Evolutionary conservation across 2,797 vertebrate species (phyloP).

Genomic region (Pipistrellus kuhlii): DNA sequence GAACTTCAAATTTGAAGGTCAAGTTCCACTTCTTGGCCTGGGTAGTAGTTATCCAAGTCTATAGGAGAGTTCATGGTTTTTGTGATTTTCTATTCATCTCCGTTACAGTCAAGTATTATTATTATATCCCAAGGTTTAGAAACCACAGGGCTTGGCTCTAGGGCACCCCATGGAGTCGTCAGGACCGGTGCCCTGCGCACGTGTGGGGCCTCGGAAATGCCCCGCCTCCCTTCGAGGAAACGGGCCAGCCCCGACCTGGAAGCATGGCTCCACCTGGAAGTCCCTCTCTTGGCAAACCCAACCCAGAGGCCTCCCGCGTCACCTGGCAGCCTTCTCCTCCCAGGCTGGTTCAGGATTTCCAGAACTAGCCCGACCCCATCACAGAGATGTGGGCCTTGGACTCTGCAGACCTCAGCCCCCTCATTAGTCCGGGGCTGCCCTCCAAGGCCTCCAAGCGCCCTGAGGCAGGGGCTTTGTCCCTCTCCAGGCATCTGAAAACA

Average conservation of each 20-base stretch:
- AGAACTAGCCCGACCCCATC: rapidly evolving
- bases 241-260: background rate
- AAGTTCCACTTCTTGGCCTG: background rate
- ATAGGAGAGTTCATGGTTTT: background rate
- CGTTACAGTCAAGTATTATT: background rate
- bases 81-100: background rate
- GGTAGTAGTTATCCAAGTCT: background rate
- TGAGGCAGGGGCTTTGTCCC: background rate
- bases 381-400: rapidly evolving
- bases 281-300: background rate
- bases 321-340: background rate
- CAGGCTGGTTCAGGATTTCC: rapidly evolving
- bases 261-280: background rate
- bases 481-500: background rate
- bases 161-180: rapidly evolving
- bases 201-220: rapidly evolving
- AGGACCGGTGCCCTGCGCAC: background rate
- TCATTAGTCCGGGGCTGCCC: background rate
- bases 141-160: background rate
- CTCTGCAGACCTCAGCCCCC: rapidly evolving
- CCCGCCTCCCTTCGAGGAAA: background rate
- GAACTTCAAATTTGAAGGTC: background rate
- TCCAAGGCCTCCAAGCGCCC: background rate
- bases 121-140: background rate
- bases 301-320: background rate